phyloP scores from a whole-genome alignment of 2,797 vertebrate species.

The Sus cebifrons region DNA sequence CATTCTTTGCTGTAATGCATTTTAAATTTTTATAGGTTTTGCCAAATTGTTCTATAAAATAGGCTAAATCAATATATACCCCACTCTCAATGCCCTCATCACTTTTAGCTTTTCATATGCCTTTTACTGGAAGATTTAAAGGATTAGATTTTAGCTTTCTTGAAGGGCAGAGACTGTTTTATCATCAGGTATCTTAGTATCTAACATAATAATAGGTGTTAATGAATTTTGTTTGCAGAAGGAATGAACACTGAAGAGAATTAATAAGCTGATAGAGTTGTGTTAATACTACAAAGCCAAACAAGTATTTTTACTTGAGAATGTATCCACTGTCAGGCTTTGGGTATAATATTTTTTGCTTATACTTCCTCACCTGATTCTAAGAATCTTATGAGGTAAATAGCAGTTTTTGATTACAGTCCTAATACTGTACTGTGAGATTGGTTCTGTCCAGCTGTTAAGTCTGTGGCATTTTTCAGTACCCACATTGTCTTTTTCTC shows the following conservation, averaged over 20 bases:
- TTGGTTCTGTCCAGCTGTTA: not conserved
- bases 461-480: not conserved
- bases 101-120: not conserved
- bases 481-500: not conserved
- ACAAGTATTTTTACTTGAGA: constrained; percentile 34
- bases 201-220: constrained; percentile 35
- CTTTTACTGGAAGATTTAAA: not conserved
- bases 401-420: not conserved
- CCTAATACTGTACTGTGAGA: not conserved
- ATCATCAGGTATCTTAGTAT: constrained; percentile 41
- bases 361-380: not conserved
- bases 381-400: not conserved
- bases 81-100: not conserved
- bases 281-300: constrained; percentile 34
- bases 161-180: not conserved
- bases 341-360: constrained; percentile 35
- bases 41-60: not conserved
- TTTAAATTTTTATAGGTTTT: constrained; percentile 63
- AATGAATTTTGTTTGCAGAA: constrained; percentile 57
- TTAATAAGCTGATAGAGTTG: constrained; percentile 48
- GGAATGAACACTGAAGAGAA: constrained; percentile 5
- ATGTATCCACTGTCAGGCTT: not conserved
- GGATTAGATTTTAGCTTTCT: constrained; percentile 28
- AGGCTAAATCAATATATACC: constrained; percentile 9
- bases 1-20: not conserved